phyloP scores from a whole-genome alignment of 2,113 vertebrate genomes.

The Pithys albifrons region DNA sequence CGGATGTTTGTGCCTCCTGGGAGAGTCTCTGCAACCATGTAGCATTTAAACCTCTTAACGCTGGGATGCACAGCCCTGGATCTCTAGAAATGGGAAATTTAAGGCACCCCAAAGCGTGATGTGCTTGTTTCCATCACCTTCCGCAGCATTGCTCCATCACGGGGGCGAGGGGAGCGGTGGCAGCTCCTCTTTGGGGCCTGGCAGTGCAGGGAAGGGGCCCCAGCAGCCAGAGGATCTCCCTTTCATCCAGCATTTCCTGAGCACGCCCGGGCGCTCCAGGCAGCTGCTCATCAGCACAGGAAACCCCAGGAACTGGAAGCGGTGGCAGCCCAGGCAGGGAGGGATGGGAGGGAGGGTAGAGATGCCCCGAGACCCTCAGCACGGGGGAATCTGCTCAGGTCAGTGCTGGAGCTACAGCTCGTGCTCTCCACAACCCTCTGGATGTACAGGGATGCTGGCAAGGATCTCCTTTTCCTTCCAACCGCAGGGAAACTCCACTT shows the following conservation, averaged over 20 bases:
- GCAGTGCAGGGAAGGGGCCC: background rate
- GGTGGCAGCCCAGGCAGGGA: background rate
- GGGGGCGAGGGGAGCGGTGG: accelerated
- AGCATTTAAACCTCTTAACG: background rate
- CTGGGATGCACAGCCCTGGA: background rate
- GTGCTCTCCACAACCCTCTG: background rate
- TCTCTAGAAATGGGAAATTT: background rate
- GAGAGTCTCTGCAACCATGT: accelerated
- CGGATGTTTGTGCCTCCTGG: background rate
- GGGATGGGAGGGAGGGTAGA: background rate
- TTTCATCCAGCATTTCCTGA: background rate
- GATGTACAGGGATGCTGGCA: accelerated
- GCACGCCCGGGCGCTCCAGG: background rate
- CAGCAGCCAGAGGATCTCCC: accelerated
- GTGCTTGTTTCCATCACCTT: background rate
- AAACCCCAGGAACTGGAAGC: background rate
- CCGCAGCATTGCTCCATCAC: background rate
- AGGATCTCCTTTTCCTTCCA: background rate
- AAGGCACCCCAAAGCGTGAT: accelerated
- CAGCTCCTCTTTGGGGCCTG: accelerated
- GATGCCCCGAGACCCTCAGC: background rate
- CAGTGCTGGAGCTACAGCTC: background rate
- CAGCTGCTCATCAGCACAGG: background rate
- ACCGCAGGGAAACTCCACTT: accelerated
- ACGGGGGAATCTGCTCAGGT: background rate